Evolutionary conservation across 2,113 vertebrate genomes (phyloP).

Genomic region (Todiramphus saurophagus): DNA sequence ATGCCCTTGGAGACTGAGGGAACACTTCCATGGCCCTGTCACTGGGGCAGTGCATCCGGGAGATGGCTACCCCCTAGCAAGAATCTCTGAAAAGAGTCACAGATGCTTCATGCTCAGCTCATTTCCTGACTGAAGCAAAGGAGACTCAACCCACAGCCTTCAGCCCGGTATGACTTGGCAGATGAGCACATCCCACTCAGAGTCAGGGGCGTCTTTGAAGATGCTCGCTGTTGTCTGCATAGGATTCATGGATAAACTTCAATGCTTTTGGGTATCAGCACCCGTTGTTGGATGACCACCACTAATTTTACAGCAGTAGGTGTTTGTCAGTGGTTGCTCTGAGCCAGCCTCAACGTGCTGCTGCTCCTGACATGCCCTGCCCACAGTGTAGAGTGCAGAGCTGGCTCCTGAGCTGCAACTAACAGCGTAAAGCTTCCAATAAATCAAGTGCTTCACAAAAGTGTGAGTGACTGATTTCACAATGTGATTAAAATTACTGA

Average conservation of each 20-base stretch:
- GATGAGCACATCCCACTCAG: not conserved
- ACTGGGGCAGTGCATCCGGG: not conserved
- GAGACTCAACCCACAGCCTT: not conserved
- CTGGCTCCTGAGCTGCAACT: not conserved
- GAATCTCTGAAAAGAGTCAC: not conserved
- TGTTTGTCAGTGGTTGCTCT: not conserved
- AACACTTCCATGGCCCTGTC: not conserved
- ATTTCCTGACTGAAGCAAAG: not conserved
- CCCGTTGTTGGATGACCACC: not conserved
- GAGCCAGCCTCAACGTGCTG: not conserved
- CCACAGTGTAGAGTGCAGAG: not conserved
- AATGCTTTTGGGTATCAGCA: not conserved
- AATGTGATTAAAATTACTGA: constrained; percentile 41
- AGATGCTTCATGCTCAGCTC: not conserved
- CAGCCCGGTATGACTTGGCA: fast-evolving
- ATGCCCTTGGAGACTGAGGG: not conserved
- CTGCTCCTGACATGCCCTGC: fast-evolving
- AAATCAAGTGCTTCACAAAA: constrained; percentile 52
- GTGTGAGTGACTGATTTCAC: constrained; percentile 28
- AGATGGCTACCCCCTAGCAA: not conserved
- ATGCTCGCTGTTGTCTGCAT: not conserved
- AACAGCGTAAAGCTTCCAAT: constrained; percentile 5
- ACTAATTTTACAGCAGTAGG: not conserved
- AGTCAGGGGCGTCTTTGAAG: not conserved
- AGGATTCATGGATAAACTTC: not conserved